Base-by-base conservation (phyloP, 2,113 vertebrate species). In the Cephalophus harveyi region DNA sequence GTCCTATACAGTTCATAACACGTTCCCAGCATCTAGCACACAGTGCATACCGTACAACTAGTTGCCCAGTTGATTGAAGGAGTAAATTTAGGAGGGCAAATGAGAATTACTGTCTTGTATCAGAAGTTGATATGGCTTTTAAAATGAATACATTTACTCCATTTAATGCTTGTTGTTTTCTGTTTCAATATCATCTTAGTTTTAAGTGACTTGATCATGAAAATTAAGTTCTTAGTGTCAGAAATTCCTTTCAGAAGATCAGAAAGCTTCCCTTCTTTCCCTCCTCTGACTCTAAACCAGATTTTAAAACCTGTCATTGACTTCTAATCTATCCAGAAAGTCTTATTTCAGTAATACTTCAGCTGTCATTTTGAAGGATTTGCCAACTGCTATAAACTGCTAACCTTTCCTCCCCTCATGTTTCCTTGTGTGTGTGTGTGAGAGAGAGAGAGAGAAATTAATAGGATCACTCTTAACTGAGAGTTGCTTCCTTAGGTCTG, bases 141-240 rank as follows among this genome's bases (percentile, higher is more conserved):
- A 43, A 87, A 94, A 57, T 79, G 76, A 81, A 46, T 74, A 21
- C 13, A 36, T 85, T 62, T 2, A 27, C 55, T 62, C 52, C 57
- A 40, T 79, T 90, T 67, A 91, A 84, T 27, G 48, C 60, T 57
- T 86, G 30, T 12, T 85, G 27, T 57, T 93, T 90, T 60, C 12
- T 84, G 11, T 93, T 94, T 82, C 28, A 94, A 0, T 86, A 83
- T 91, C 71, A 54, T 95, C 48, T 89, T 89, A 87, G 87, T 94
- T 85, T 93, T 87, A 82, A 94, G 62, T 62, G 21, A 57, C 43
- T 93, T 74, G 89, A 50, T 97, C 52, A 17, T 54, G 19, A 90
- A 93, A 83, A 64, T 94, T 64, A 60, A 89, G 28, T 33, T 83
- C 4, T 79, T 92, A 11, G 16, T 27, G 21, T 55, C 40, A 93